phyloP scores from a whole-genome alignment of 1,140 invertebrate genomes.

The Musca vetustissima region DNA sequence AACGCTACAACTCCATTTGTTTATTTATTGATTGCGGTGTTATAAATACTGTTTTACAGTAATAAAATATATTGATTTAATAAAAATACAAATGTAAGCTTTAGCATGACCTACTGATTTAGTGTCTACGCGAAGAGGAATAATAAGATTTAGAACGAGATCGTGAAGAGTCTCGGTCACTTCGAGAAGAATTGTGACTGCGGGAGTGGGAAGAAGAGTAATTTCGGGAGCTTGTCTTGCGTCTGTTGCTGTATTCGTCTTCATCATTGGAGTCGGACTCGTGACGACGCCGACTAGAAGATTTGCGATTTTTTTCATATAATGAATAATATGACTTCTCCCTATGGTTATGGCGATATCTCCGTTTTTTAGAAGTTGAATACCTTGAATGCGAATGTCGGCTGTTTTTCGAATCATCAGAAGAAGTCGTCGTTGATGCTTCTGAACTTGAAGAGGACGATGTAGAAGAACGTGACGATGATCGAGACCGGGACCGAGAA shows the following conservation, averaged over 20 bases:
- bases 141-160: slow-evolving; percentile 26
- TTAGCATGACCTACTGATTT: no score
- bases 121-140: slow-evolving; percentile 20
- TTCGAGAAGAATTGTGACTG: slow-evolving; percentile 11
- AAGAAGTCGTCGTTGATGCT: slow-evolving; percentile 11
- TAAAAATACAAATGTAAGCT: no score
- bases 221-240: not conserved
- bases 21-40: no score
- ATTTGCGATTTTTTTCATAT: not conserved
- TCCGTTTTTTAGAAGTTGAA: not conserved
- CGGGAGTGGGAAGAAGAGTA: slow-evolving; percentile 5
- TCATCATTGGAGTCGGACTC: slow-evolving; percentile 16
- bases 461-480: slow-evolving; percentile 17
- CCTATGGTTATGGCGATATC: not conserved
- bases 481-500: slow-evolving; percentile 4
- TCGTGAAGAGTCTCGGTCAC: slow-evolving; percentile 7
- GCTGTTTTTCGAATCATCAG: slow-evolving; percentile 17
- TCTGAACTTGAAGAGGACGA: slow-evolving; percentile 11
- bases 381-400: slow-evolving; percentile 2
- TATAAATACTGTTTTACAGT: no score
- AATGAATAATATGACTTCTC: not conserved
- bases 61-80: no score
- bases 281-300: not conserved
- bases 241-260: slow-evolving; percentile 13
- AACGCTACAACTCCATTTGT: no score